Percentiles rank a stretch among this genome's conserved stretches.
Evolutionary conservation across 2,113 vertebrate genomes (phyloP).

Genomic region (Zosterops lateralis): DNA sequence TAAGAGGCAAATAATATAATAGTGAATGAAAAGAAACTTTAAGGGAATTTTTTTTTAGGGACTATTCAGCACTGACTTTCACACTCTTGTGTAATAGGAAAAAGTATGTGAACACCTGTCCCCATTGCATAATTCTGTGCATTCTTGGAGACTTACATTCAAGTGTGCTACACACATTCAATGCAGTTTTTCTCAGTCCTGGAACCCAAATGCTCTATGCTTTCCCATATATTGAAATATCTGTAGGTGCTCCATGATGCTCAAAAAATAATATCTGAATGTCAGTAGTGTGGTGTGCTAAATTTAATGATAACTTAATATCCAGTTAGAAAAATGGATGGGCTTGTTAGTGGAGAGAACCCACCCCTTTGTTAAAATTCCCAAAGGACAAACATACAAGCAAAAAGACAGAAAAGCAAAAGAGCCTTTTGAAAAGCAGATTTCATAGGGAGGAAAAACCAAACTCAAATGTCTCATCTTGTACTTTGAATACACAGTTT

Average conservation of each 20-base stretch:
- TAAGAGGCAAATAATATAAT: background rate
- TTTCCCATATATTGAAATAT: background rate
- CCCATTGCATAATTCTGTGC: background rate
- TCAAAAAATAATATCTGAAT: background rate
- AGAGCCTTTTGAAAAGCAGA: background rate
- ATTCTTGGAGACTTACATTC: background rate
- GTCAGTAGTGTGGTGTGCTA: background rate
- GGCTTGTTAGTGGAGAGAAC: fast-evolving
- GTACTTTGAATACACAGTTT: background rate
- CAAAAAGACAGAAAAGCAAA: background rate
- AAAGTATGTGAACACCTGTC: background rate
- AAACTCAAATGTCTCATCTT: background rate
- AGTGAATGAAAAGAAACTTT: background rate
- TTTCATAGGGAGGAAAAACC: background rate
- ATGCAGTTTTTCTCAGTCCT: background rate
- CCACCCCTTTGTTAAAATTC: background rate
- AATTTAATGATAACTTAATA: background rate
- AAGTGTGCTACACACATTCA: background rate
- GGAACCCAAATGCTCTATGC: background rate
- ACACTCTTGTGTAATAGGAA: background rate
- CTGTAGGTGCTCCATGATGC: background rate
- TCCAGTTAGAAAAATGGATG: background rate
- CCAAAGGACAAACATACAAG: background rate
- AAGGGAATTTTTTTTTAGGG: background rate
- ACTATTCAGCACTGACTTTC: background rate